These are phyloP conservation scores for Coptotermes formosanus DNA, from an alignment of 1,140 invertebrate species.

Conservation along the genomic window DNA sequence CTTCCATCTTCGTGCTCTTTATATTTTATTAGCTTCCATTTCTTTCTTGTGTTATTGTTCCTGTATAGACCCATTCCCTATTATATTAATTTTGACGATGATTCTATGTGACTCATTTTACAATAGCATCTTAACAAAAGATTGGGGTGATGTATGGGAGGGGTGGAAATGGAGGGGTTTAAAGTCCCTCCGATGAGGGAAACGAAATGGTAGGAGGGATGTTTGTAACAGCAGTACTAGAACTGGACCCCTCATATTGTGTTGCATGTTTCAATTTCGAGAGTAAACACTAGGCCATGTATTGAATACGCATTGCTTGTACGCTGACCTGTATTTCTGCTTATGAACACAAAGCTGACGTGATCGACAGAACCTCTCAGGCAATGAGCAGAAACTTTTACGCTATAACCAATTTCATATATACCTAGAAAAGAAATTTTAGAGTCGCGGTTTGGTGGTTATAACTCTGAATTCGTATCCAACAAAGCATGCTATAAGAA, in stretches of 20 bases:
- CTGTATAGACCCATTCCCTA: background rate
- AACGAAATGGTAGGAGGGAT: background rate
- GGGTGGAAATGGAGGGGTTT: background rate
- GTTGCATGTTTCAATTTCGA: conserved; percentile 17
- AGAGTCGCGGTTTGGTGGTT: too few species aligned
- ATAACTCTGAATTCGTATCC: too few species aligned
- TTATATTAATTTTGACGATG: conserved; percentile 19
- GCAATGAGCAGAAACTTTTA: background rate
- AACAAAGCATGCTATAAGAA: too few species aligned
- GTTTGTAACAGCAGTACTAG: background rate
- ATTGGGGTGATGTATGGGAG: background rate
- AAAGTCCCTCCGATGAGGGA: background rate
- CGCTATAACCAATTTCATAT: background rate
- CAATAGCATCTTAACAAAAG: conserved; percentile 13
- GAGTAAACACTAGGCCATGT: background rate
- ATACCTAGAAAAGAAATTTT: background rate
- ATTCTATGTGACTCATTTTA: conserved; percentile 13
- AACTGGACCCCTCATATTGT: background rate
- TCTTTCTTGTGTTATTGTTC: conserved; percentile 9
- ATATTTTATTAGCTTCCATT: background rate
- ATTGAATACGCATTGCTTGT: background rate
- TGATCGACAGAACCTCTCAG: background rate
- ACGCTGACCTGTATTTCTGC: background rate
- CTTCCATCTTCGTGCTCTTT: background rate
- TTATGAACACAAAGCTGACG: background rate